These are phyloP conservation scores for Hypocryptadius cinnamomeus DNA, from an alignment of 2,113 vertebrate genomes.

Conservation along the genomic window DNA sequence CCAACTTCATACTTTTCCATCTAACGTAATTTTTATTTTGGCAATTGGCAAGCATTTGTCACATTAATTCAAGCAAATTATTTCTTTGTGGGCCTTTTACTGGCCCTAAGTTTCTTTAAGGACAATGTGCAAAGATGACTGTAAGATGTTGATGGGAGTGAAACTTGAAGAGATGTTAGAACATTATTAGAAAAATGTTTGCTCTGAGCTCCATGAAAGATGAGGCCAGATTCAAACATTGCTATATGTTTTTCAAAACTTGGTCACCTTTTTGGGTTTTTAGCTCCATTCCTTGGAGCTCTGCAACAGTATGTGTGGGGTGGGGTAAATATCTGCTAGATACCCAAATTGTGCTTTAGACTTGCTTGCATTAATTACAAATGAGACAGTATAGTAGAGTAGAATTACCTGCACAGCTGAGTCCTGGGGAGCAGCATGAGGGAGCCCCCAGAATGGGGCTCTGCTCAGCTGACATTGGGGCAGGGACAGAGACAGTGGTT, in stretches of 20 bases:
- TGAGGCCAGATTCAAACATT: not conserved
- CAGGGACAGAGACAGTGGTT: not conserved
- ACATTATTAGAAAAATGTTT: not conserved
- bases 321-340: not conserved
- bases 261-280: not conserved
- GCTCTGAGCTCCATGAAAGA: not conserved
- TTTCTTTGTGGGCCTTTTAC: not conserved
- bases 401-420: not conserved
- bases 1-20: not conserved
- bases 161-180: not conserved
- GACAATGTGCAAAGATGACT: not conserved
- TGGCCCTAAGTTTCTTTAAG: not conserved
- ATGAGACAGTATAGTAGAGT: not conserved
- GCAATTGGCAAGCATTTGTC: not conserved
- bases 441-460: not conserved
- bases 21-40: not conserved
- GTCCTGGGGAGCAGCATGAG: not conserved
- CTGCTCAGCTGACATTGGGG: fast-evolving
- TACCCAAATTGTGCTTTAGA: not conserved
- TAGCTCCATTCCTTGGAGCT: not conserved
- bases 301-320: too few relatives aligned
- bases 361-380: not conserved
- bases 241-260: not conserved
- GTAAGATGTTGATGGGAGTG: not conserved
- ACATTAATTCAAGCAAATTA: not conserved